These are phyloP conservation scores for Lepus timidus DNA, from an alignment of 2,113 vertebrate species.

Conservation along the genomic window DNA sequence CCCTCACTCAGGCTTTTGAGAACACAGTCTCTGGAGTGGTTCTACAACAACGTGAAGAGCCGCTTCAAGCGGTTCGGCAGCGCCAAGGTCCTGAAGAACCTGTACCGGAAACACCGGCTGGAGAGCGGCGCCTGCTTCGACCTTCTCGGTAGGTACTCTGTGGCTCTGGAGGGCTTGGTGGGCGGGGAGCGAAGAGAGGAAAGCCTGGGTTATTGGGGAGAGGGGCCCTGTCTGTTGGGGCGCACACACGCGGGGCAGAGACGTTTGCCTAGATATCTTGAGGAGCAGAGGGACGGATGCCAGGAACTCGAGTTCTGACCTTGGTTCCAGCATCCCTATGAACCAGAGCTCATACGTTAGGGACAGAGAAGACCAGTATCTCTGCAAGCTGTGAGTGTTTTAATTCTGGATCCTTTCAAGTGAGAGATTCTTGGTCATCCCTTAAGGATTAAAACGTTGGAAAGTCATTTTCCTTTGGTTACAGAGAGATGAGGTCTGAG, in stretches of 20 bases:
- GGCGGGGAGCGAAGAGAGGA: rapidly evolving
- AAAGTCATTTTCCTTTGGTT: not conserved
- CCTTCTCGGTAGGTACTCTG: slow-evolving; percentile 88
- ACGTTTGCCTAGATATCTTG: not conserved
- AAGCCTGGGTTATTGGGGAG: not conserved
- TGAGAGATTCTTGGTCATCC: not conserved
- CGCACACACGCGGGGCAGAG: too few relatives aligned
- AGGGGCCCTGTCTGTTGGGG: not conserved
- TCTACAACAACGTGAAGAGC: slow-evolving; percentile 97
- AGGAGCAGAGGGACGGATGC: not conserved
- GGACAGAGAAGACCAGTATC: not conserved
- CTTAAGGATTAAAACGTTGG: not conserved
- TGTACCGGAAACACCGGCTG: slow-evolving; percentile 95
- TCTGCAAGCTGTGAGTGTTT: not conserved
- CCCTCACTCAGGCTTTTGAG: slow-evolving; percentile 91
- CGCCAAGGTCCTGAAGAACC: slow-evolving; percentile 97
- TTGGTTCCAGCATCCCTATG: not conserved
- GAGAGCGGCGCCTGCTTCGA: slow-evolving; percentile 92
- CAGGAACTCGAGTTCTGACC: not conserved
- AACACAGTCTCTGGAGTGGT: slow-evolving; percentile 98
- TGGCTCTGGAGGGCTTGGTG: not conserved
- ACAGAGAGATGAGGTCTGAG: rapidly evolving
- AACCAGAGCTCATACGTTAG: not conserved
- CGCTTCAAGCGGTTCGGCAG: slow-evolving; percentile 99
- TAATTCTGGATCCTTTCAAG: not conserved